Percentiles rank a stretch among this genome's conserved stretches.
phyloP scores from a whole-genome alignment of 2,797 vertebrate species.

The Mus minutoides region DNA sequence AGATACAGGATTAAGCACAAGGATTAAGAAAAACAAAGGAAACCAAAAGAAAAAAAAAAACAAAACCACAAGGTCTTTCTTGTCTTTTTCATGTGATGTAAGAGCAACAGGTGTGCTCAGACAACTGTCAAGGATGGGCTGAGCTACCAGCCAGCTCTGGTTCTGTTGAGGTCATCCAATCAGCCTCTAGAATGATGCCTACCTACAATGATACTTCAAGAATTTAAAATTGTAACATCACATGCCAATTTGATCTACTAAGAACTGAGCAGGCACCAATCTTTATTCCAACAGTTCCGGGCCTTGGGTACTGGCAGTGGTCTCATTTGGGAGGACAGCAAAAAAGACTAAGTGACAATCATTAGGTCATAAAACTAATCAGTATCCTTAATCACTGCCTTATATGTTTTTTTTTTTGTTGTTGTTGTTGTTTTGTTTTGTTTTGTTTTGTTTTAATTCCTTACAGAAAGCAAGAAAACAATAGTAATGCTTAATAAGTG shows the following conservation, averaged over 20 bases:
- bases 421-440: background rate
- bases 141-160: background rate
- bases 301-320: background rate
- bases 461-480: background rate
- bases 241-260: background rate
- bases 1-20: background rate
- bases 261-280: background rate
- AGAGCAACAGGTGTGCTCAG: background rate
- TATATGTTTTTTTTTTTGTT: background rate
- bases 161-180: background rate
- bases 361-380: background rate
- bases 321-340: background rate
- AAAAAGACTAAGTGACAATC: background rate
- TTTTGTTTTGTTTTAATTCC: conserved; percentile 15
- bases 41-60: too few relatives aligned
- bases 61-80: background rate
- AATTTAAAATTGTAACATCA: conserved; percentile 7
- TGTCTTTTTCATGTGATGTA: background rate
- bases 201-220: background rate
- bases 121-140: background rate
- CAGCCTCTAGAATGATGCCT: background rate
- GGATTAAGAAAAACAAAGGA: background rate
- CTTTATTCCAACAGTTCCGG: background rate
- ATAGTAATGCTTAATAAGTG: background rate
- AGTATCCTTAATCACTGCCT: background rate